Evolutionary conservation across 2,888 invertebrate genomes (phyloP), one percentile per base, ranked within the genome.

Genomic region (Subacronicta megacephala): DNA sequence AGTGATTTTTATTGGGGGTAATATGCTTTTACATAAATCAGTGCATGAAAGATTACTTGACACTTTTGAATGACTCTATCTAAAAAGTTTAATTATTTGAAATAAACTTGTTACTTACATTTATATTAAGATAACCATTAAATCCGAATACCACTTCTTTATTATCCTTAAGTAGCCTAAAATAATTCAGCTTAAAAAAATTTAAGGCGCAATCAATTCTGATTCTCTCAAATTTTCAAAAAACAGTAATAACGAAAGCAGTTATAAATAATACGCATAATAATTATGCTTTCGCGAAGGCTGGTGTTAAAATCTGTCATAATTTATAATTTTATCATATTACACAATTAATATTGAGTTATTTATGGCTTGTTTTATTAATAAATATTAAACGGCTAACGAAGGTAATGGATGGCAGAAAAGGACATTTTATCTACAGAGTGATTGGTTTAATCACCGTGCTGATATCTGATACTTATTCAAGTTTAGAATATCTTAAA

Each of bases 321-420:
- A 81, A 88, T 89, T 86, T 82, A 86, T 87, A 79, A 75, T 74
- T 83, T 82, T 82, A 88, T 89, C 84, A 74, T 84, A 85, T 87
- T 86, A 82, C 85, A 76, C 77, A 77, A 86, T 85, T 82, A 82
- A 83, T 76, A 71, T 60, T 70, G 62, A 68, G 79, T 80, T 82
- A 80, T 83, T 82, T 80, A 79, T 78, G 67, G 56, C 65, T 52
- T 58, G 73, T 77, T 81, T 76, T 78, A 79, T 81, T 80, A 69
- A 69, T 68, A 64, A n/a, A 57, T 68, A 75, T 77, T 77, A 66
- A 75, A 73, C 64, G 62, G 64, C 71, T 85, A 82, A 85, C 80
- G 79, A 81, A 80, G 75, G 73, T 82, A 78, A 84, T 82, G 60
- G 77, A 81, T 78, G 53, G 68, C 55, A 54, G 63, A 68, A 77